A percentile compares a stretch with the other conserved stretches of the same genome.
phyloP scores from a whole-genome alignment of 2,888 invertebrate species.

The Meloe dianella region DNA sequence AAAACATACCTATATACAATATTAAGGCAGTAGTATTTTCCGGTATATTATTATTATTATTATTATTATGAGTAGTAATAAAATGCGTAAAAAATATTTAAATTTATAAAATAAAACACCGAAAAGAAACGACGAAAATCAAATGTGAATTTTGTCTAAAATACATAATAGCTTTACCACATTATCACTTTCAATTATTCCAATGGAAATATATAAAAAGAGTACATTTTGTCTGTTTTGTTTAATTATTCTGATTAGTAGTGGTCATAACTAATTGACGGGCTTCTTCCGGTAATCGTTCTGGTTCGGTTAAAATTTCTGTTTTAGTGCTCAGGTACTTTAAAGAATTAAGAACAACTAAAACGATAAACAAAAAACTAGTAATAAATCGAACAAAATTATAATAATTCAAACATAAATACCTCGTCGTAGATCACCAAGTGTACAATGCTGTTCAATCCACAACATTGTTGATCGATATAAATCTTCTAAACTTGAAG shows the following conservation, averaged over 20 bases:
- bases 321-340: constrained; percentile 90
- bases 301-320: constrained; percentile 89
- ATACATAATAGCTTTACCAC: neutral
- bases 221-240: neutral
- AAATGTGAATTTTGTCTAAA: neutral
- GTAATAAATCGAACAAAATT: no score
- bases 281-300: constrained; percentile 88
- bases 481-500: constrained; percentile 88
- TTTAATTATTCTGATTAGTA: neutral
- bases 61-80: neutral
- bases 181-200: neutral
- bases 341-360: constrained; percentile 91
- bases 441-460: constrained; percentile 96
- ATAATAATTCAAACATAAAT: constrained; percentile 48
- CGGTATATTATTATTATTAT: no score
- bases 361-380: constrained; percentile 52
- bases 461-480: constrained; percentile 90
- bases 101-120: neutral
- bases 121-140: neutral
- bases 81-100: neutral
- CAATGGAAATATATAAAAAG: neutral
- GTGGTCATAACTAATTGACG: constrained; percentile 68
- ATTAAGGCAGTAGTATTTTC: no score
- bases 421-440: constrained; percentile 94
- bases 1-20: no score